Conservation (phyloP, 2,888 invertebrate genomes). For the Invenusta paracnida region DNA sequence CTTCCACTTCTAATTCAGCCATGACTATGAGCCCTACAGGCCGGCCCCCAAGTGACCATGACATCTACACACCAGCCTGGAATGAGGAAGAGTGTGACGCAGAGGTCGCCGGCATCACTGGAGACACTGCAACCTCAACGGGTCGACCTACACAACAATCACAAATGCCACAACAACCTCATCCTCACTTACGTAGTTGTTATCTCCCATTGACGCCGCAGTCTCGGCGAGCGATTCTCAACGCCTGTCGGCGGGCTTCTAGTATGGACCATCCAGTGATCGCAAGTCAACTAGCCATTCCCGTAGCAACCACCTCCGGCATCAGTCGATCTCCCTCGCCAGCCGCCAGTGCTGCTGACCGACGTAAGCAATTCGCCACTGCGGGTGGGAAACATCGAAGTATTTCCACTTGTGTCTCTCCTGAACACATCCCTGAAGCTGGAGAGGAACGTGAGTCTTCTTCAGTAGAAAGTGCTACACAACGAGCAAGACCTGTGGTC, state of each 20-base stretch:
- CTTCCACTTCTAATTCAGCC: not conserved
- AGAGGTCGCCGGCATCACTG: constrained; percentile 31
- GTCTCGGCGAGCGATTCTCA: not conserved
- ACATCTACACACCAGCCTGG: not conserved
- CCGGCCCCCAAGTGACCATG: not conserved
- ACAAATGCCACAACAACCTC: not conserved
- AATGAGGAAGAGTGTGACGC: constrained; percentile 39
- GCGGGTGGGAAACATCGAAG: constrained; percentile 38
- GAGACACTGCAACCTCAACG: not conserved
- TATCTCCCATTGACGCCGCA: not conserved
- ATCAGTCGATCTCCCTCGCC: not conserved
- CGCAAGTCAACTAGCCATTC: not conserved
- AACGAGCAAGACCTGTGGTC: not conserved
- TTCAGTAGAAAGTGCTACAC: not conserved
- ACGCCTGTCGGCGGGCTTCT: not conserved
- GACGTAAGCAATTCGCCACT: constrained; percentile 34
- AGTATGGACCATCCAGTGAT: not conserved
- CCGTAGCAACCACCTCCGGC: not conserved
- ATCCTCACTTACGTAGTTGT: constrained; percentile 1
- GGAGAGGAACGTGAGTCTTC: not conserved
- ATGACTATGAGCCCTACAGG: not conserved
- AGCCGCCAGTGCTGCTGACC: constrained; percentile 10
- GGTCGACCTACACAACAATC: not conserved
- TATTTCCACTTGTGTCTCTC: not conserved
- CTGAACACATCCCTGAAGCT: not conserved